Evolutionary conservation across 2,888 invertebrate genomes (phyloP).

Genomic region (Idaea biselata): DNA sequence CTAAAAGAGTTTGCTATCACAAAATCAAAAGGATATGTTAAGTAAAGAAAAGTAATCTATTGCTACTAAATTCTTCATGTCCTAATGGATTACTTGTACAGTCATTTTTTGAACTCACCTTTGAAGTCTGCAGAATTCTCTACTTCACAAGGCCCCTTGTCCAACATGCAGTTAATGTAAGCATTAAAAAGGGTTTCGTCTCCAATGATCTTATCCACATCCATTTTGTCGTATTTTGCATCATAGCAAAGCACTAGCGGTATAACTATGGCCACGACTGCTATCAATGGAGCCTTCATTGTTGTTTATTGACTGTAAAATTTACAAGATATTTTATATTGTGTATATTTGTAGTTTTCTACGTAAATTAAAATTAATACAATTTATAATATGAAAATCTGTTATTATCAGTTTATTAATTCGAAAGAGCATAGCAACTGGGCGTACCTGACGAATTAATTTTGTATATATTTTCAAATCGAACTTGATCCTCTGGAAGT

Average conservation of each 20-base stretch:
- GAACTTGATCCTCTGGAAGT: too few relatives aligned
- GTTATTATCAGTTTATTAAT: too few relatives aligned
- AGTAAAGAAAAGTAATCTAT: too few relatives aligned
- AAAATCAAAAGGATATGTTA: too few relatives aligned
- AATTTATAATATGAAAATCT: too few relatives aligned
- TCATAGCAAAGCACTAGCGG: constrained; percentile 54
- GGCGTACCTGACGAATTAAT: too few relatives aligned
- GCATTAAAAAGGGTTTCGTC: constrained; percentile 51
- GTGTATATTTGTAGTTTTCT: too few relatives aligned
- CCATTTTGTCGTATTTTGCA: constrained; percentile 58
- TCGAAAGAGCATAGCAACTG: too few relatives aligned
- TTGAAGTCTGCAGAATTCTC: constrained; percentile 57
- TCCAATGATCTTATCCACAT: constrained; percentile 59
- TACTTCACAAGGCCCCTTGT: constrained; percentile 57
- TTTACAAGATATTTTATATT: neutral
- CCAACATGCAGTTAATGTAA: constrained; percentile 60
- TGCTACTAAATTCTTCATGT: too few relatives aligned
- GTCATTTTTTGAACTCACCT: constrained; percentile 42
- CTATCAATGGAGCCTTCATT: constrained; percentile 40
- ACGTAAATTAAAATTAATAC: too few relatives aligned
- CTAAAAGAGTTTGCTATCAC: too few relatives aligned
- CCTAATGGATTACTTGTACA: neutral
- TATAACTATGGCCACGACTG: constrained; percentile 32
- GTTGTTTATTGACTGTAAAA: constrained; percentile 15
- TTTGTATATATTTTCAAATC: too few relatives aligned